These are phyloP conservation scores for Chloroceryle inda DNA, from an alignment of 2,797 vertebrate genomes.

Conservation along the genomic window DNA sequence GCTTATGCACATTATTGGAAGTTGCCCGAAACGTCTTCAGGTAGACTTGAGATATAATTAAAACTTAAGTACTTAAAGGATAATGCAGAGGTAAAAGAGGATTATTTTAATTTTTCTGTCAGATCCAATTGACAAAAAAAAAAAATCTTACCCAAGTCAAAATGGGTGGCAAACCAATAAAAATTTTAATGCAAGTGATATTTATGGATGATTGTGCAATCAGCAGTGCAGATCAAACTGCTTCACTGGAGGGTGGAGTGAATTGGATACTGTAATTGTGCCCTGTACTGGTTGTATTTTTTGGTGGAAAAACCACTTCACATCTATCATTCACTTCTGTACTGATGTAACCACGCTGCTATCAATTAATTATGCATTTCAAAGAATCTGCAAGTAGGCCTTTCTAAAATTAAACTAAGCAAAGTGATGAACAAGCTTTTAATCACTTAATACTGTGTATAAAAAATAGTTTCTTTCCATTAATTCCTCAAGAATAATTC, in stretches of 20 bases:
- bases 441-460: slow-evolving; percentile 64
- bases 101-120: slow-evolving; percentile 68
- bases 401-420: slow-evolving; percentile 62
- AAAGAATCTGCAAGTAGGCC: slow-evolving; percentile 59
- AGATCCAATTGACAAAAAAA: slow-evolving; percentile 65
- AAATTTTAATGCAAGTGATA: slow-evolving; percentile 3
- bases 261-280: neutral
- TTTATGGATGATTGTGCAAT: neutral
- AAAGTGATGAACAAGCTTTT: slow-evolving; percentile 66
- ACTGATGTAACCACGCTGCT: slow-evolving; percentile 7
- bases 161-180: neutral
- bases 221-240: neutral
- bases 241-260: neutral
- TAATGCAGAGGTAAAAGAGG: slow-evolving; percentile 56
- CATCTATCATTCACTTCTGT: neutral
- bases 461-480: slow-evolving; percentile 71
- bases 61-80: slow-evolving; percentile 74
- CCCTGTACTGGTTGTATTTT: neutral
- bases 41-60: slow-evolving; percentile 76
- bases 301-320: neutral
- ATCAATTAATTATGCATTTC: slow-evolving; percentile 54
- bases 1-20: slow-evolving; percentile 57
- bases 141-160: neutral
- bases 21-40: slow-evolving; percentile 70
- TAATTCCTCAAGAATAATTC: slow-evolving; percentile 64